Evolutionary conservation across 2,113 vertebrate genomes (phyloP).

Genomic region (Hylia prasina): DNA sequence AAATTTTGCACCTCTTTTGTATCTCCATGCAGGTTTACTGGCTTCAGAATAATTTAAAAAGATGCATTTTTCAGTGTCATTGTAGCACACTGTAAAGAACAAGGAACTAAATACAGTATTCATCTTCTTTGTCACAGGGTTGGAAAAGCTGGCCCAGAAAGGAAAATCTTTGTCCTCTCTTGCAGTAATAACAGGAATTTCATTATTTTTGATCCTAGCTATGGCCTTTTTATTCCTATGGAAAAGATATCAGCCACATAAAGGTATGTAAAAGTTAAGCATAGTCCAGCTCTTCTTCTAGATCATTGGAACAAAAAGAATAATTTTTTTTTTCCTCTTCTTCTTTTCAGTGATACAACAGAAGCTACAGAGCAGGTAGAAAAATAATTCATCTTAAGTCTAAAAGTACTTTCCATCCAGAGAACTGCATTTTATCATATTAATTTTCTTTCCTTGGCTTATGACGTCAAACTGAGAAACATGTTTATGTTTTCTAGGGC

Average conservation of each 20-base stretch:
- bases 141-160: constrained; percentile 72
- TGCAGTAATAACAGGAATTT: constrained; percentile 78
- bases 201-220: constrained; percentile 74
- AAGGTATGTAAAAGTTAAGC: constrained; percentile 66
- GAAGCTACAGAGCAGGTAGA: constrained; percentile 74
- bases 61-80: not conserved
- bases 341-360: constrained; percentile 70
- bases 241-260: constrained; percentile 74
- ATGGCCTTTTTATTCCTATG: constrained; percentile 73
- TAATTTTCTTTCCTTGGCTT: not conserved
- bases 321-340: not conserved
- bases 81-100: not conserved
- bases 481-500: constrained; percentile 62
- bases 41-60: not conserved
- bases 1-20: not conserved
- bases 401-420: not conserved
- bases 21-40: not conserved
- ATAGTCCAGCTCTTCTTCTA: not conserved
- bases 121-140: constrained; percentile 64
- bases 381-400: not conserved
- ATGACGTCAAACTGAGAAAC: not conserved
- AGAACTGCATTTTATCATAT: not conserved
- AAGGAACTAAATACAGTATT: not conserved
- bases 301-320: not conserved
- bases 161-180: constrained; percentile 74